Percentiles rank a stretch among this genome's conserved stretches.
These are phyloP conservation scores for Incurvaria masculella DNA, from an alignment of 2,888 invertebrate genomes.

Conservation along the genomic window DNA sequence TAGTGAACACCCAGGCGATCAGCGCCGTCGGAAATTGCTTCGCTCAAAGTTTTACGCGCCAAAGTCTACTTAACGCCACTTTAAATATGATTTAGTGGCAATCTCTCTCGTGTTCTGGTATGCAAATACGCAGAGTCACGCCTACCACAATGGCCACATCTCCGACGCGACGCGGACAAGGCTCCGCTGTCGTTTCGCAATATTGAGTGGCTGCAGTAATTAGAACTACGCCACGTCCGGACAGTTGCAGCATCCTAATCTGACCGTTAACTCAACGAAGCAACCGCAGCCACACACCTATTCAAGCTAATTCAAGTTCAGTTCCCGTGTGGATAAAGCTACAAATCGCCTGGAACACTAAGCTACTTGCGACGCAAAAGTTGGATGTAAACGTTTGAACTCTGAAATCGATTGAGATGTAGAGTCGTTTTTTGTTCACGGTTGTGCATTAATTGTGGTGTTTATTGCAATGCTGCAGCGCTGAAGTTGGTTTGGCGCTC, in stretches of 20 bases:
- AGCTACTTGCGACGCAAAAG: too few relatives aligned
- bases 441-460: not conserved
- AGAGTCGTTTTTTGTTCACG: not conserved
- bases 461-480: not conserved
- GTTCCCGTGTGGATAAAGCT: too few relatives aligned
- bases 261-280: conserved; percentile 29
- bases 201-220: conserved; percentile 48
- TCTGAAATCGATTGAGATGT: not conserved
- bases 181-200: conserved; percentile 47
- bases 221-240: conserved; percentile 46
- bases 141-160: not conserved
- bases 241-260: conserved; percentile 50
- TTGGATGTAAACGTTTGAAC: not conserved
- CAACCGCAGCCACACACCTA: too few relatives aligned
- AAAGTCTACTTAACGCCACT: too few relatives aligned
- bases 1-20: too few relatives aligned
- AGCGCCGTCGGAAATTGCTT: too few relatives aligned
- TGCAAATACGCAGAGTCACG: not conserved
- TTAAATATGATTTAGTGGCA: not conserved
- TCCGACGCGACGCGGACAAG: conserved; percentile 33
- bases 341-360: too few relatives aligned
- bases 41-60: too few relatives aligned
- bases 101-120: not conserved
- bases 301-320: too few relatives aligned
- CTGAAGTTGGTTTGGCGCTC: not conserved